phyloP scores from a whole-genome alignment of 2,797 vertebrate species.

The Schizopygopsis malacanthus region DNA sequence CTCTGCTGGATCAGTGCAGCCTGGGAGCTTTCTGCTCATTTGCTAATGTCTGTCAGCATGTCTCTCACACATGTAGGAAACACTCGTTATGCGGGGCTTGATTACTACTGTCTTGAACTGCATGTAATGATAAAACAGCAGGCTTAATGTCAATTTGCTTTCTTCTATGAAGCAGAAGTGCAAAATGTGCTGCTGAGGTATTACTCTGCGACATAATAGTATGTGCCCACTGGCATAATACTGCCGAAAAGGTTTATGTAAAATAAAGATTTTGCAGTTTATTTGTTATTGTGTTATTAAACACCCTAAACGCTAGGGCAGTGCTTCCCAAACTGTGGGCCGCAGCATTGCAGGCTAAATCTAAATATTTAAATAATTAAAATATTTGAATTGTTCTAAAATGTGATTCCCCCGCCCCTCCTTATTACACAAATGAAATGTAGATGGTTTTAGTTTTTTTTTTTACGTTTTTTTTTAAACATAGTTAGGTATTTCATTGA shows the following conservation, averaged over 20 bases:
- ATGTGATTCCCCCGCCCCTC: too few species aligned
- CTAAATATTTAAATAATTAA: too few species aligned
- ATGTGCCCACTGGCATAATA: neutral
- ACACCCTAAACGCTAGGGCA: too few species aligned
- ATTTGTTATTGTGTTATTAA: neutral
- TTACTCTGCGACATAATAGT: neutral
- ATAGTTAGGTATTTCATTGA: too few species aligned
- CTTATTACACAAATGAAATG: too few species aligned
- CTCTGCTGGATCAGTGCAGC: constrained; percentile 21
- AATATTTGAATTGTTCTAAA: too few species aligned
- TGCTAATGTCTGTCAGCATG: constrained; percentile 49
- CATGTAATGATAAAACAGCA: neutral
- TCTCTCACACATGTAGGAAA: constrained; percentile 28
- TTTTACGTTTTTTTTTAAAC: too few species aligned
- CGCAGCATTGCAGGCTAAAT: too few species aligned
- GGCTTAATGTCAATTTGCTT: constrained; percentile 6
- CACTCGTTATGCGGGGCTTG: constrained; percentile 38
- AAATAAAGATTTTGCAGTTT: neutral
- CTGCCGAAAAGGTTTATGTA: neutral
- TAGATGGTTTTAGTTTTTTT: too few species aligned
- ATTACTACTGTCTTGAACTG: constrained; percentile 46
- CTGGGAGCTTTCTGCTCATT: constrained; percentile 37
- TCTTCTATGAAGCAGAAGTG: constrained; percentile 4
- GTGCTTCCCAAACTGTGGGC: too few species aligned
- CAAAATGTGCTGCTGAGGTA: neutral